Evolutionary conservation across 2,888 invertebrate genomes (phyloP).

Genomic region (Erebia palarica): DNA sequence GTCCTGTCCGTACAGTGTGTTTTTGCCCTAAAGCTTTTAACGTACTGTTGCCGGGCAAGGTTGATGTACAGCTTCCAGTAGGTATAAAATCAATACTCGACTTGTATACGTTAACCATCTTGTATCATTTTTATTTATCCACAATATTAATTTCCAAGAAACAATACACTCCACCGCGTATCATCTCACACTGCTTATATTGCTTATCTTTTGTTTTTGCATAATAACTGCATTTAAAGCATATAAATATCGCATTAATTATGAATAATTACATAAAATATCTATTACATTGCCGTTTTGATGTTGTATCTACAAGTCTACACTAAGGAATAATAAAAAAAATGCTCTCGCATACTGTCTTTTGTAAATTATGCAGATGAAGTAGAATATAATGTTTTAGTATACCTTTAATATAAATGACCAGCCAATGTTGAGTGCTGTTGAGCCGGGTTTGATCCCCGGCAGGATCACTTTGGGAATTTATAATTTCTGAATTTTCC

Average conservation of each 20-base stretch:
- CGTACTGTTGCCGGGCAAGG: too few relatives aligned
- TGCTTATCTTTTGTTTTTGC: constrained; percentile 29
- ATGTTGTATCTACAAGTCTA: neutral
- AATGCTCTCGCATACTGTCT: constrained; percentile 13
- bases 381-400: neutral
- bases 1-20: too few relatives aligned
- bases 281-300: constrained; percentile 24
- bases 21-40: too few relatives aligned
- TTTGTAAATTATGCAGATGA: constrained; percentile 8
- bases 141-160: constrained; percentile 18
- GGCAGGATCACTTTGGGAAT: too few relatives aligned
- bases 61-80: neutral
- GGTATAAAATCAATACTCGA: neutral
- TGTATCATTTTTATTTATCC: neutral
- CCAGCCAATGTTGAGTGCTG: too few relatives aligned
- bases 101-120: neutral
- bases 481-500: too few relatives aligned
- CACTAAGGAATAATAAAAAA: constrained; percentile 20
- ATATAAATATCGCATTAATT: constrained; percentile 30
- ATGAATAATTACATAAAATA: constrained; percentile 27
- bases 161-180: constrained; percentile 20
- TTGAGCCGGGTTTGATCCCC: too few relatives aligned
- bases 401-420: too few relatives aligned
- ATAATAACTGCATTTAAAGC: constrained; percentile 30
- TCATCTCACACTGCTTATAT: constrained; percentile 28